Evolutionary conservation across 2,888 invertebrate species (phyloP), one percentile per base, ranked within the genome.

Genomic region (Phyllotreta striolata): DNA sequence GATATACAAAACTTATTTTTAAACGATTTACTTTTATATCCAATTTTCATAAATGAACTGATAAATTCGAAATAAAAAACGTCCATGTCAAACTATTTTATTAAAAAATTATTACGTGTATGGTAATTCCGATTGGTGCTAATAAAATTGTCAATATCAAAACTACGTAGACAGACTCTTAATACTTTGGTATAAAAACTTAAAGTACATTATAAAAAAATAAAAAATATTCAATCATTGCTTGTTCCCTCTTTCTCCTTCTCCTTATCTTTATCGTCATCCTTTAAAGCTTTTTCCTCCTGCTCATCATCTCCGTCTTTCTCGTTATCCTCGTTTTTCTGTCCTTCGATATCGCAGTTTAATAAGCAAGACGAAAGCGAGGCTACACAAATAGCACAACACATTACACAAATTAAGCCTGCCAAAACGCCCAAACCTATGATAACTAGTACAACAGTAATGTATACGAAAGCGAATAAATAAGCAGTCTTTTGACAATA

Each of bases 401-500:
- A 73, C n/a, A 73, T 61, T 58, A 73, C 73, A 8, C 67, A 64
- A 39, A 77, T 24, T 46, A 76, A 75, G 54, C 72, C 74, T 38
- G 74, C 72, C 9, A 64, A n/a, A 0, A 73, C 1, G 0, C 72
- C 52, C 7, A 71, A 59, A 1, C 70, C 6, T 3, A 72, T 9
- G 7, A 71, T 12, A 0, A 71, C 71, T 40, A 72, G 73, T 14
- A 72, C 44, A 7, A 73, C 34, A 1, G 74, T 71, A 5, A 78
- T 51, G 55, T 77, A 75, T 55, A 72, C 65, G 66, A 79, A 78
- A 13, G 78, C 76, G 47, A 77, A 72, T 64, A 77, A 52, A 57
- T 79, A 79, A 0, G 76, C 74, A 6, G 75, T 76, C 66, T 77
- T 77, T 58, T 78, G 71, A 66, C 79, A 79, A 62, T 78, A 78